A percentile compares a stretch with the other conserved stretches of the same genome.
phyloP scores from a whole-genome alignment of 1,140 invertebrate species.

The Eumeta japonica region DNA sequence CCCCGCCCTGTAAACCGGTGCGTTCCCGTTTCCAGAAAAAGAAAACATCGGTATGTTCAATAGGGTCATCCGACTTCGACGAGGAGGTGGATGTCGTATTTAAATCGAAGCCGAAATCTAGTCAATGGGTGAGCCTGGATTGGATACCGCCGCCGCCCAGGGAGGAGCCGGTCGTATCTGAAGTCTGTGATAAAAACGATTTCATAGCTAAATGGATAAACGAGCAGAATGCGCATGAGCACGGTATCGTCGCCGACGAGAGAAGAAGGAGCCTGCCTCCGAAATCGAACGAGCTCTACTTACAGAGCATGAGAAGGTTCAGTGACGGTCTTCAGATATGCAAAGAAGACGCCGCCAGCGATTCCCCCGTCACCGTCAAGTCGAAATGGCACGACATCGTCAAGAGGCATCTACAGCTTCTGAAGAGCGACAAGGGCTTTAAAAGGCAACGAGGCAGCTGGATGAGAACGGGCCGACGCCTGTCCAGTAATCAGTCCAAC shows the following conservation, averaged over 20 bases:
- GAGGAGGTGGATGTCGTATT: slow-evolving; percentile 56
- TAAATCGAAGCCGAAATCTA: slow-evolving; percentile 58
- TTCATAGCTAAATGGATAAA: slow-evolving; percentile 57
- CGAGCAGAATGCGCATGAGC: slow-evolving; percentile 47
- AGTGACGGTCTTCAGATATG: slow-evolving; percentile 59
- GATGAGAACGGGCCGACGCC: slow-evolving; percentile 57
- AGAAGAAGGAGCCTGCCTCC: slow-evolving; percentile 52
- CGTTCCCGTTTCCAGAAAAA: slow-evolving; percentile 49
- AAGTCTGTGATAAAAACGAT: slow-evolving; percentile 55
- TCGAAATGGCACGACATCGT: slow-evolving; percentile 60
- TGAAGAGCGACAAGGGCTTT: slow-evolving; percentile 58
- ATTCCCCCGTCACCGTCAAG: slow-evolving; percentile 53
- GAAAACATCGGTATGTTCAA: slow-evolving; percentile 55
- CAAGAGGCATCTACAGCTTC: slow-evolving; percentile 55
- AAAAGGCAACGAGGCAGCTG: slow-evolving; percentile 60
- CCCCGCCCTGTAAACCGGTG: slow-evolving; percentile 30
- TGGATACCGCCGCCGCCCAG: slow-evolving; percentile 53
- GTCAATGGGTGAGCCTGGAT: slow-evolving; percentile 57
- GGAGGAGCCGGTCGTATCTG: slow-evolving; percentile 48
- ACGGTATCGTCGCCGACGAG: slow-evolving; percentile 44
- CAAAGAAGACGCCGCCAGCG: slow-evolving; percentile 53
- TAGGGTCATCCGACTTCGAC: slow-evolving; percentile 53
- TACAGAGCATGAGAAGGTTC: slow-evolving; percentile 58
- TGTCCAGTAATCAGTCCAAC: slow-evolving; percentile 40
- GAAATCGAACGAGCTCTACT: slow-evolving; percentile 53